A percentile compares a stretch with the other conserved stretches of the same genome.
Conservation (phyloP, 1,140 invertebrate genomes). For the Heliothis subflexa region DNA sequence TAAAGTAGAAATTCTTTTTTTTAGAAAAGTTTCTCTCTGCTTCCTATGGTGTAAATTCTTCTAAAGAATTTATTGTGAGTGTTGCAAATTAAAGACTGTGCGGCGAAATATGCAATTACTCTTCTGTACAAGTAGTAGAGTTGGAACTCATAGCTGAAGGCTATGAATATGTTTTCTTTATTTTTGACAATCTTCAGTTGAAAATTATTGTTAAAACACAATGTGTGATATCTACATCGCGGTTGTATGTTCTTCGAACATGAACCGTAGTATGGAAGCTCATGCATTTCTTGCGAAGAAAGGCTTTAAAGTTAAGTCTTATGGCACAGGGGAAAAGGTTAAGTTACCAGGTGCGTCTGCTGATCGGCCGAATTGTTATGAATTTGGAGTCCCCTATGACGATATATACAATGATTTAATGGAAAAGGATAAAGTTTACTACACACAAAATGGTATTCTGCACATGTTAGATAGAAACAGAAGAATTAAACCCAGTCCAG, state of each 20-base stretch:
- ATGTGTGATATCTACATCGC: slow-evolving; percentile 92
- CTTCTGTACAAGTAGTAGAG: slow-evolving; percentile 22
- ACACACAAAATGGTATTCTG: slow-evolving; percentile 99
- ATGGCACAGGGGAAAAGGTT: slow-evolving; percentile 98
- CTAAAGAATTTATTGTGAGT: no score
- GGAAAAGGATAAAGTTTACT: slow-evolving; percentile 95
- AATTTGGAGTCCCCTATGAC: slow-evolving; percentile 98
- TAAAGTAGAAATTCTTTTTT: no score
- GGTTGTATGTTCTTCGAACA: slow-evolving; percentile 99
- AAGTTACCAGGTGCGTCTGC: slow-evolving; percentile 98
- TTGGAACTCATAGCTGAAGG: slow-evolving; percentile 30
- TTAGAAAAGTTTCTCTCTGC: no score
- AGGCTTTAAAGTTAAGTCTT: slow-evolving; percentile 98
- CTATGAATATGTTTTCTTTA: slow-evolving; percentile 19
- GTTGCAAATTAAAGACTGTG: no score
- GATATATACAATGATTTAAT: slow-evolving; percentile 98
- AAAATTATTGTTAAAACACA: neutral
- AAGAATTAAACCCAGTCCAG: slow-evolving; percentile 97
- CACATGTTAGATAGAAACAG: slow-evolving; percentile 99
- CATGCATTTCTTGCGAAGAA: slow-evolving; percentile 99
- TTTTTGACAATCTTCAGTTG: neutral
- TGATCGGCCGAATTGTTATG: slow-evolving; percentile 99
- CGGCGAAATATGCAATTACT: neutral
- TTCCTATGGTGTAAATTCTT: no score
- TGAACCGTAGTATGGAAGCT: slow-evolving; percentile 99